phyloP scores from a whole-genome alignment of 2,888 invertebrate species.

The Ophion ellenae region DNA sequence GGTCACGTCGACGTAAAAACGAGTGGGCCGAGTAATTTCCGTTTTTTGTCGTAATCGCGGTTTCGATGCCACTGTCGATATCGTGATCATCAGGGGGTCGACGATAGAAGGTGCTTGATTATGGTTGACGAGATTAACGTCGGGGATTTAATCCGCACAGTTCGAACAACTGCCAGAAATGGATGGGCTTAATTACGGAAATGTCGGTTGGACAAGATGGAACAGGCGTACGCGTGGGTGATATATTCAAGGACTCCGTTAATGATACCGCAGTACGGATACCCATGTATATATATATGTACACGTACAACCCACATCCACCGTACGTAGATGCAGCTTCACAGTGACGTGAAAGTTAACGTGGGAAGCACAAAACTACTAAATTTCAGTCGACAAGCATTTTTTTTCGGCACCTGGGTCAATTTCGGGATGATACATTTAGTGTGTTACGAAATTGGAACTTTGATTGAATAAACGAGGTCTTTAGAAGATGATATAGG shows the following conservation, averaged over 20 bases:
- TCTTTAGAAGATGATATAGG: no score
- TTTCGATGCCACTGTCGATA: constrained; percentile 27
- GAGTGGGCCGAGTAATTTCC: background rate
- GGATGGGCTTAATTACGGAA: constrained; percentile 43
- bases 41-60: background rate
- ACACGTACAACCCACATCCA: background rate
- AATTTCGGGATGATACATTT: no score
- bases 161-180: constrained; percentile 18
- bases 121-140: constrained; percentile 32
- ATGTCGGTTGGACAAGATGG: constrained; percentile 37
- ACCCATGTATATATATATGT: constrained; percentile 1
- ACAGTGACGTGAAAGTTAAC: background rate
- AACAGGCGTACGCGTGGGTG: constrained; percentile 25
- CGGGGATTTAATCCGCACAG: constrained; percentile 19
- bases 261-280: constrained; percentile 18
- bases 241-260: constrained; percentile 33
- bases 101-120: constrained; percentile 37
- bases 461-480: no score
- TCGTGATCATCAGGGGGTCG: constrained; percentile 22
- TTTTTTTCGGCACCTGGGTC: no score
- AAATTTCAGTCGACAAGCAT: background rate
- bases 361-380: background rate
- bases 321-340: background rate
- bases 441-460: no score
- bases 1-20: background rate